Percentiles rank a stretch among this genome's conserved stretches.
Conservation (phyloP, 2,113 vertebrate species). For the Prietella phreatophila region DNA sequence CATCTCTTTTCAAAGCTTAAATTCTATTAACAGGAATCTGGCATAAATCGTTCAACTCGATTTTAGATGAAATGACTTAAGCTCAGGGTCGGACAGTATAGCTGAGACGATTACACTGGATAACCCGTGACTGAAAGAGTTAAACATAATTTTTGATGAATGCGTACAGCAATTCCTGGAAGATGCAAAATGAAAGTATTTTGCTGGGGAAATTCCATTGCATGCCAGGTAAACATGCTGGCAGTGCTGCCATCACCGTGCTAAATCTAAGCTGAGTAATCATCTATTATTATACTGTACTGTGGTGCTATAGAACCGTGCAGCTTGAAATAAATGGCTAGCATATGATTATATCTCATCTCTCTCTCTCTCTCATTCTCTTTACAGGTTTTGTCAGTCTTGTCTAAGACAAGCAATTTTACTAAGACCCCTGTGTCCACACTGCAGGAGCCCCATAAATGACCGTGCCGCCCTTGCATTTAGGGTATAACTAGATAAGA, state of each 20-base stretch:
- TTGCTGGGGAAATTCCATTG: constrained; percentile 32
- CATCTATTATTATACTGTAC: background rate
- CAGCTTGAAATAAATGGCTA: background rate
- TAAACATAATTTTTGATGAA: background rate
- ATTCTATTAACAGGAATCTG: background rate
- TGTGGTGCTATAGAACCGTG: background rate
- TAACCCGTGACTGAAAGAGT: background rate
- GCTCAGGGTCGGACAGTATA: background rate
- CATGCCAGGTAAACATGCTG: background rate
- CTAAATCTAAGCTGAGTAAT: background rate
- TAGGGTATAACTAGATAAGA: constrained; percentile 58
- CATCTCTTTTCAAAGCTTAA: background rate
- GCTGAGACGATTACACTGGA: background rate
- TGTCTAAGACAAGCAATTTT: constrained; percentile 33
- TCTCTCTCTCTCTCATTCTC: constrained; percentile 5
- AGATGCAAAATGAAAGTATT: constrained; percentile 38
- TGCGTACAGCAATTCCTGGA: background rate
- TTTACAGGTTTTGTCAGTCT: constrained; percentile 46
- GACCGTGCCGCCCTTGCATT: constrained; percentile 69
- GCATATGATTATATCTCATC: background rate
- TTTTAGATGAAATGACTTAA: background rate
- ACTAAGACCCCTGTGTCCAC: constrained; percentile 61
- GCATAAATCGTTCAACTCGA: background rate
- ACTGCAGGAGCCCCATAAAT: constrained; percentile 78
- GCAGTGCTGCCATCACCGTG: background rate